Evolutionary conservation across 2,113 vertebrate species (phyloP).

Genomic region (Sciurus niger): DNA sequence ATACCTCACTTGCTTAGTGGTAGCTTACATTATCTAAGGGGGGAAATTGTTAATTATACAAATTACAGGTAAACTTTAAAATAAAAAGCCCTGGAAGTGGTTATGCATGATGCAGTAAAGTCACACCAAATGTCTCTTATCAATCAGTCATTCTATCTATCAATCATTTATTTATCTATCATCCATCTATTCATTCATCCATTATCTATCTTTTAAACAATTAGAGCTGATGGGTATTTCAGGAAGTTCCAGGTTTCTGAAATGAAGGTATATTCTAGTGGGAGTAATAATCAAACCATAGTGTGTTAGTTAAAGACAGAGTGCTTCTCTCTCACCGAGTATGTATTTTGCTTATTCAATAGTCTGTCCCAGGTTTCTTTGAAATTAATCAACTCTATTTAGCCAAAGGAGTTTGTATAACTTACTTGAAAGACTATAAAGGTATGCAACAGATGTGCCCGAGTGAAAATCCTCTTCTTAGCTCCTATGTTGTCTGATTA

Average conservation of each 20-base stretch:
- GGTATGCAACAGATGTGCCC: not conserved
- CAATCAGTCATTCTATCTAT: not conserved
- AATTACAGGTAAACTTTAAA: not conserved
- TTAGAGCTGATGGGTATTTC: not conserved
- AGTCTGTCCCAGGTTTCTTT: not conserved
- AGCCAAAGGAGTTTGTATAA: not conserved
- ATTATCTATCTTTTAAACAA: not conserved
- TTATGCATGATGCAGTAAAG: not conserved
- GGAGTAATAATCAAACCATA: not conserved
- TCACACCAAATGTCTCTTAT: not conserved
- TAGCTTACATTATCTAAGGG: not conserved
- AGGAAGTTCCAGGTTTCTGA: not conserved
- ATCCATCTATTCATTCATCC: not conserved
- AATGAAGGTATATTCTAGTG: not conserved
- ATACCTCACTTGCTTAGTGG: not conserved
- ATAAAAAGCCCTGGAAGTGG: not conserved
- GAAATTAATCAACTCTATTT: not conserved
- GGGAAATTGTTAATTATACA: slow-evolving; percentile 1
- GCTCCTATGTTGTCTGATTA: not conserved
- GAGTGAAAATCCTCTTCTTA: not conserved
- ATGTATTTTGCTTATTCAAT: not conserved
- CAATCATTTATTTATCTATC: not conserved
- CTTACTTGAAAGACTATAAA: not conserved
- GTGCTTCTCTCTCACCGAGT: not conserved
- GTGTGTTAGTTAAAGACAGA: not conserved